These are phyloP conservation scores for Sycophila texana DNA, from an alignment of 2,888 invertebrate species.

Conservation along the genomic window DNA sequence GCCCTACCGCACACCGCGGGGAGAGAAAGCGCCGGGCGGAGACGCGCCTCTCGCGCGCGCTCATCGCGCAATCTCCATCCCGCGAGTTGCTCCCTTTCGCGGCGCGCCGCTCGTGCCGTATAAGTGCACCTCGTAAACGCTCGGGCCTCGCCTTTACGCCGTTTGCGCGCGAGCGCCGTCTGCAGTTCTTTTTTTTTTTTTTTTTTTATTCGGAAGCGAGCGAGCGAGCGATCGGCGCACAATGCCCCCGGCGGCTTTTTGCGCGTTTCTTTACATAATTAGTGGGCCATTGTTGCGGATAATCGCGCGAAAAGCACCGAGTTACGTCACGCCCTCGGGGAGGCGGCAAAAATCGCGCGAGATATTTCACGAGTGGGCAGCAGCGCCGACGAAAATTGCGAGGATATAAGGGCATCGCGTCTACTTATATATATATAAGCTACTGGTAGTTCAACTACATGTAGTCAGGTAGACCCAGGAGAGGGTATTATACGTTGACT, in stretches of 20 bases:
- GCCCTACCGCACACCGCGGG: neutral
- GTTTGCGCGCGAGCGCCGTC: neutral
- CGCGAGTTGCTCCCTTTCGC: neutral
- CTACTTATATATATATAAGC: neutral
- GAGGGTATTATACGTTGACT: neutral
- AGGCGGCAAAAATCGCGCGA: neutral
- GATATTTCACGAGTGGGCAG: neutral
- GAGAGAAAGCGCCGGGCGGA: slow-evolving; percentile 8
- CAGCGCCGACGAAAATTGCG: neutral
- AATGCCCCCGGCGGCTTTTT: neutral
- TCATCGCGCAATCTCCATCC: slow-evolving; percentile 38
- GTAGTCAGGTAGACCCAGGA: neutral
- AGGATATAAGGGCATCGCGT: slow-evolving; percentile 23
- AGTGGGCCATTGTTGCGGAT: slow-evolving; percentile 45
- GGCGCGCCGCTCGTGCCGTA: neutral
- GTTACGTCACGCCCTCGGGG: slow-evolving; percentile 16
- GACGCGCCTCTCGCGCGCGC: slow-evolving; percentile 21
- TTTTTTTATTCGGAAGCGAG: slow-evolving; percentile 19
- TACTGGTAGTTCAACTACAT: neutral
- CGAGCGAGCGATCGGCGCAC: neutral
- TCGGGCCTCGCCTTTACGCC: neutral
- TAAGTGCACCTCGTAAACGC: neutral
- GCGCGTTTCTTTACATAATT: slow-evolving; percentile 36
- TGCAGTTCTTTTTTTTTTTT: slow-evolving; percentile 7
- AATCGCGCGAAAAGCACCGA: slow-evolving; percentile 26